Conservation (phyloP, 2,113 vertebrate genomes). For the Mus spicilegus region DNA sequence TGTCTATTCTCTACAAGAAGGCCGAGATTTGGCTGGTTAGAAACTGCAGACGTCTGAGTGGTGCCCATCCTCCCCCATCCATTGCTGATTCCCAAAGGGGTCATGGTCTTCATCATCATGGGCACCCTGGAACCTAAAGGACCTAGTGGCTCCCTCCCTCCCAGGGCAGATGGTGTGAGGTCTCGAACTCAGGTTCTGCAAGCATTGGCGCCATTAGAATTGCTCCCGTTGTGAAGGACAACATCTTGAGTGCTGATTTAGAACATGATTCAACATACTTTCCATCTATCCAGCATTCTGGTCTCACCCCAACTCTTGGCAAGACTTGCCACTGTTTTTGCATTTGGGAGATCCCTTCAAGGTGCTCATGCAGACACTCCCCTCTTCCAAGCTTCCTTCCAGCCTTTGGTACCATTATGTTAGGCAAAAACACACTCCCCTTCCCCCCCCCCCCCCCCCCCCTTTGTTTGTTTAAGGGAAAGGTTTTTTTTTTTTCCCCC, state of each 20-base stretch:
- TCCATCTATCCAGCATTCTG: fast-evolving
- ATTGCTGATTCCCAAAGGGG: not conserved
- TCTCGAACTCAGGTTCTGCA: not conserved
- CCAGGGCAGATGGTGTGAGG: not conserved
- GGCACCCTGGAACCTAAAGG: not conserved
- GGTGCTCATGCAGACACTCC: not conserved
- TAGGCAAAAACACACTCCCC: not conserved
- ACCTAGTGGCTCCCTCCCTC: fast-evolving
- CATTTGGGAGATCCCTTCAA: not conserved
- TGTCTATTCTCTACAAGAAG: fast-evolving
- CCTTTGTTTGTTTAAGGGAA: too few relatives aligned
- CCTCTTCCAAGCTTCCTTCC: not conserved
- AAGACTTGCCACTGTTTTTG: not conserved
- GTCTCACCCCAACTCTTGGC: fast-evolving
- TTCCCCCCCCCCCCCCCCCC: not conserved
- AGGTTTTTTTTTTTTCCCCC: not conserved
- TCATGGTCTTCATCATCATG: fast-evolving
- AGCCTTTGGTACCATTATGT: not conserved
- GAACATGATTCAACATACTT: fast-evolving
- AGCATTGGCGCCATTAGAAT: not conserved
- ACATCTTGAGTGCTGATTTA: not conserved
- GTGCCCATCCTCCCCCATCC: too few relatives aligned
- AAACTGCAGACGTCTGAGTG: too few relatives aligned
- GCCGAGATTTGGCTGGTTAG: fast-evolving
- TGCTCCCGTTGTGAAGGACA: fast-evolving